phyloP scores from a whole-genome alignment of 1,140 invertebrate species.

The Babylonia areolata region DNA sequence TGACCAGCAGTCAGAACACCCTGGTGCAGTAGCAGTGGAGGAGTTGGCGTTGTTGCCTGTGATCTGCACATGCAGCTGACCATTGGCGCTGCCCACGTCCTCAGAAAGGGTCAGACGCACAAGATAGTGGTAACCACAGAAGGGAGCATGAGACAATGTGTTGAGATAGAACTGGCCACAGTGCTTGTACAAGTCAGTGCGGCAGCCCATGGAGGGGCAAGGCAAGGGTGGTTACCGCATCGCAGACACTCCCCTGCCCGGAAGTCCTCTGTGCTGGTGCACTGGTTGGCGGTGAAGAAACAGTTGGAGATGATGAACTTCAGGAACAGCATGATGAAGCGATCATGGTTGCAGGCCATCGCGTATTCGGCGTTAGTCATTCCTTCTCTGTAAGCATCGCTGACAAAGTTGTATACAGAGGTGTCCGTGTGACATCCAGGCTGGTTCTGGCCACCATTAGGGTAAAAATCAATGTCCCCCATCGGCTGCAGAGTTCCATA shows the following conservation, averaged over 20 bases:
- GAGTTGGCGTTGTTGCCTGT: neutral
- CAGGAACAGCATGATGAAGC: constrained; percentile 91
- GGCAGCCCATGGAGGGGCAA: constrained; percentile 91
- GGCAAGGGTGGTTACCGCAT: constrained; percentile 85
- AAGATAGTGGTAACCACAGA: constrained; percentile 50
- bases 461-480: constrained; percentile 90
- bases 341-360: constrained; percentile 89
- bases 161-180: constrained; percentile 67
- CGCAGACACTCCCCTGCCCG: constrained; percentile 84
- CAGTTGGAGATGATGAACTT: constrained; percentile 88
- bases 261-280: constrained; percentile 80
- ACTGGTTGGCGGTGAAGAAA: constrained; percentile 84
- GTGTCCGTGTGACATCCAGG: constrained; percentile 66
- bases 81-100: neutral
- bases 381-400: constrained; percentile 43
- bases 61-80: constrained; percentile 11
- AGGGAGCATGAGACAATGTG: constrained; percentile 52
- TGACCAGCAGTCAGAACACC: constrained; percentile 5
- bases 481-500: constrained; percentile 60
- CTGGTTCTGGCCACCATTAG: constrained; percentile 72
- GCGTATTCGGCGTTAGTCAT: constrained; percentile 48
- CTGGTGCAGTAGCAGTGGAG: constrained; percentile 15
- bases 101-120: constrained; percentile 17
- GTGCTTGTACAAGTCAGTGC: constrained; percentile 76
- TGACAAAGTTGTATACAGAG: constrained; percentile 50